A percentile compares a stretch with the other conserved stretches of the same genome.
These are phyloP conservation scores for Cydia fagiglandana DNA, from an alignment of 1,140 invertebrate species.

Conservation along the genomic window DNA sequence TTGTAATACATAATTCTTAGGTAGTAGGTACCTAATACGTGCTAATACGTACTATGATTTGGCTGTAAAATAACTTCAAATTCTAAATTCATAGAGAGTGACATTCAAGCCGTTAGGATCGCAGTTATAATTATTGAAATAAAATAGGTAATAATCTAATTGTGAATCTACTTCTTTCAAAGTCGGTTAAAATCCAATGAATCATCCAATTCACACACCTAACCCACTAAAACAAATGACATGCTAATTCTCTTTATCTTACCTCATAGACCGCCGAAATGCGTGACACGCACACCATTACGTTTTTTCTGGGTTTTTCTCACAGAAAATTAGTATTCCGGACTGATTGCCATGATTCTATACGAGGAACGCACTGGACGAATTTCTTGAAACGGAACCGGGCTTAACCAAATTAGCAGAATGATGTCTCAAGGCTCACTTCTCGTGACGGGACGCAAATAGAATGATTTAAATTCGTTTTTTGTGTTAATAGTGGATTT, in stretches of 20 bases:
- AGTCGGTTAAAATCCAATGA: not conserved
- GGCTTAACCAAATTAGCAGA: slow-evolving; percentile 53
- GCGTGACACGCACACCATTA: slow-evolving; percentile 4
- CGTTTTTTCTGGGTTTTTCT: slow-evolving; percentile 19
- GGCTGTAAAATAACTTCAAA: no score
- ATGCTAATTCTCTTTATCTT: slow-evolving; percentile 26
- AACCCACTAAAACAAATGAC: slow-evolving; percentile 17
- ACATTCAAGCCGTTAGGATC: no score
- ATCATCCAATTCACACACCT: not conserved
- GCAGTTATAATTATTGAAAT: no score
- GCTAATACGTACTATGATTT: no score
- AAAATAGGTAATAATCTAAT: no score
- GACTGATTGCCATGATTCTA: slow-evolving; percentile 37
- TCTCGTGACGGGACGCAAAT: slow-evolving; percentile 48
- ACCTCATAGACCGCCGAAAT: slow-evolving; percentile 5
- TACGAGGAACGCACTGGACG: slow-evolving; percentile 56
- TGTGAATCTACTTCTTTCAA: not conserved
- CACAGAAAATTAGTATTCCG: slow-evolving; percentile 51
- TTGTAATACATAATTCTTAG: no score
- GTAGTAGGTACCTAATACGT: no score
- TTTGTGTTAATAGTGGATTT: slow-evolving; percentile 15
- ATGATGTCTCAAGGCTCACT: slow-evolving; percentile 53
- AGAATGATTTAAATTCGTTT: slow-evolving; percentile 35
- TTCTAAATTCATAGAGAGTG: no score
- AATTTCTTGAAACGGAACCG: slow-evolving; percentile 61